Evolutionary conservation across 1,140 invertebrate genomes (phyloP), one percentile per base, ranked within the genome.

Genomic region (Drosophila albomicans): DNA sequence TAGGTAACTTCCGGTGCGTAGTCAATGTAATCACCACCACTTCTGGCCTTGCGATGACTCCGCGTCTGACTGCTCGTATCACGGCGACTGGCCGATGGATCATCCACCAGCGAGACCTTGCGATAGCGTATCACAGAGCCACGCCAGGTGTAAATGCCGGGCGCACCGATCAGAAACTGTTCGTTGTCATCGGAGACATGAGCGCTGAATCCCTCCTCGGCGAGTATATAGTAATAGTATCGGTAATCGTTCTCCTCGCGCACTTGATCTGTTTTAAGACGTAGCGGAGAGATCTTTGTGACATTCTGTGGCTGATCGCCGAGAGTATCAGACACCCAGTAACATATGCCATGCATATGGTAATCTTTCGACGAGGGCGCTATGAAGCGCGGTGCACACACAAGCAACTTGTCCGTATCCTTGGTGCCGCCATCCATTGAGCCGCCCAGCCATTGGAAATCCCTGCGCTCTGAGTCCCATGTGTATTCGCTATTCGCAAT

Each of bases 81-180:
- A 3, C 90, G 82, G 1, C 85, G 66, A 58, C 91, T 92, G 1
- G 82, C 77, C 1, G 70, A 65, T 3, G 88, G 91, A 54, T 85
- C 72, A 15, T 91, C 91, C 1, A 63, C 56, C 13, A 61, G 49
- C 4, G 57, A 20, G 5, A 71, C 65, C 28, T 81, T 72, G 3
- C 81, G 76, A 51, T 91, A 84, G 5, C 91, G 88, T 38, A 92
- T 80, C 3, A 92, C 82, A 0, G 90, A 91, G 45, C 91, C 91
- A 48, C 93, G 94, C 94, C 94, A 95, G 3, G 93, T 93, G 13
- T 93, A 86, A 8, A 95, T 82, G 1, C 95, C 95, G 0, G 95
- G 95, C 1, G 93, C 93, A 1, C 95, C 95, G n/a, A 95, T 91
- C 1, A 95, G 84, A 3, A 95, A 81, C 38, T 93, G 93, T 25